Evolutionary conservation across 2,113 vertebrate species (phyloP).

Genomic region (Neolamprologus sp.): DNA sequence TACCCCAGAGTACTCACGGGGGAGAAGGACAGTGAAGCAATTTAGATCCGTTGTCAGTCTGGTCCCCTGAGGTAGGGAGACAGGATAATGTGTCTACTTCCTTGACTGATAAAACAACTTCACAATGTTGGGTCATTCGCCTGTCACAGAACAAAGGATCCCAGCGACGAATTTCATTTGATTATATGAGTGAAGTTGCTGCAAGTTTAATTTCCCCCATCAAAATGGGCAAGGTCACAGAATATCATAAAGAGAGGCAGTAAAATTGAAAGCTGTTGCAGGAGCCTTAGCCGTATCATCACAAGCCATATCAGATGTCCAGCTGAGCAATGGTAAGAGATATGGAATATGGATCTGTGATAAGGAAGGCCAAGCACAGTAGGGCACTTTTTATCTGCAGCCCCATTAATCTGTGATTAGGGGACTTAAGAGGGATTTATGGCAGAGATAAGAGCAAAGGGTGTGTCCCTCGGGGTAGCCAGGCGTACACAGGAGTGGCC

Average conservation of each 20-base stretch:
- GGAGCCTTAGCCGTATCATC: neutral
- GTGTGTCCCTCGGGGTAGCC: slow-evolving; percentile 43
- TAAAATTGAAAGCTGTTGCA: neutral
- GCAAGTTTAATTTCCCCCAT: slow-evolving; percentile 18
- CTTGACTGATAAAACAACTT: slow-evolving; percentile 26
- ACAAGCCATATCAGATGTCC: slow-evolving; percentile 23
- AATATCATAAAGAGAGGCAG: slow-evolving; percentile 15
- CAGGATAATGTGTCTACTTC: slow-evolving; percentile 13
- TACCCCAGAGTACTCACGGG: neutral
- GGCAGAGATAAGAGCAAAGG: slow-evolving; percentile 64
- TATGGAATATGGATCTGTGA: slow-evolving; percentile 50
- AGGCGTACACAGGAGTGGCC: slow-evolving; percentile 26
- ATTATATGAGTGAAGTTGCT: neutral
- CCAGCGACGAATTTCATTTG: neutral
- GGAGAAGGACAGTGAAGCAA: slow-evolving; percentile 19
- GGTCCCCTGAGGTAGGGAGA: slow-evolving; percentile 1
- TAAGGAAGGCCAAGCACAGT: slow-evolving; percentile 48
- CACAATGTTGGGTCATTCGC: neutral
- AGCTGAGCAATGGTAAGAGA: slow-evolving; percentile 27
- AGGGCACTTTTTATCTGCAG: slow-evolving; percentile 54
- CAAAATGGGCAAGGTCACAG: slow-evolving; percentile 22
- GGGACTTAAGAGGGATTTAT: slow-evolving; percentile 69
- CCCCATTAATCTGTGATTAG: slow-evolving; percentile 72
- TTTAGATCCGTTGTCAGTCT: slow-evolving; percentile 30
- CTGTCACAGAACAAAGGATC: neutral